A percentile compares a stretch with the other conserved stretches of the same genome.
Conservation (phyloP, 2,888 invertebrate species). For the Trimorus sp. region DNA sequence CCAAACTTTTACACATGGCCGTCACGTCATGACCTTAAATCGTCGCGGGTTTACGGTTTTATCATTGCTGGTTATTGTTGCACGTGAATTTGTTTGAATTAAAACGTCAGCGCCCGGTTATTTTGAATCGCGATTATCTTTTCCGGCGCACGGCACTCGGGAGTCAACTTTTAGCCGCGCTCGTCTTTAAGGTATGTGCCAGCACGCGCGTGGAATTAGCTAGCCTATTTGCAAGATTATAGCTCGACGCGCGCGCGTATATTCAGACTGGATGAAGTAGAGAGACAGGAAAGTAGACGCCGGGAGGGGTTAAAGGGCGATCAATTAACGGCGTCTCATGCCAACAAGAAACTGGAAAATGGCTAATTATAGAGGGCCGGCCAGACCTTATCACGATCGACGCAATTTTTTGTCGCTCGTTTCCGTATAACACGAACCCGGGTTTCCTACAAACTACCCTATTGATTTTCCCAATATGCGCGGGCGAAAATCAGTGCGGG, state of each 20-base stretch:
- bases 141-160: conserved; percentile 2
- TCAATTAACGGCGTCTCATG: conserved; percentile 58
- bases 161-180: conserved; percentile 43
- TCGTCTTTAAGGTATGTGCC: conserved; percentile 54
- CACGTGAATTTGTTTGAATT: conserved; percentile 14
- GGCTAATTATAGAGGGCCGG: conserved; percentile 48
- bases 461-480: conserved; percentile 42
- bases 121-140: conserved; percentile 31
- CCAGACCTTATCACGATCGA: conserved; percentile 48
- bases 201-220: conserved; percentile 59
- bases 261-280: conserved; percentile 55
- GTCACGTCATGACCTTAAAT: too few relatives aligned
- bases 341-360: conserved; percentile 59
- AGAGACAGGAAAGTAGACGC: conserved; percentile 49
- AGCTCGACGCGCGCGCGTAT: conserved; percentile 32
- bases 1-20: too few relatives aligned
- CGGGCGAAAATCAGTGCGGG: conserved; percentile 12
- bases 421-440: conserved; percentile 28
- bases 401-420: conserved; percentile 47
- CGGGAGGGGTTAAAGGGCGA: conserved; percentile 55
- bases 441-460: conserved; percentile 32
- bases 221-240: conserved; percentile 62
- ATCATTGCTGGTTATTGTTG: conserved; percentile 8
- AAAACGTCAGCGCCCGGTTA: conserved; percentile 29
- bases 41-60: not conserved